Evolutionary conservation across 2,113 vertebrate species (phyloP), one percentile per base, ranked within the genome.

Genomic region (Ochotona curzoniae): DNA sequence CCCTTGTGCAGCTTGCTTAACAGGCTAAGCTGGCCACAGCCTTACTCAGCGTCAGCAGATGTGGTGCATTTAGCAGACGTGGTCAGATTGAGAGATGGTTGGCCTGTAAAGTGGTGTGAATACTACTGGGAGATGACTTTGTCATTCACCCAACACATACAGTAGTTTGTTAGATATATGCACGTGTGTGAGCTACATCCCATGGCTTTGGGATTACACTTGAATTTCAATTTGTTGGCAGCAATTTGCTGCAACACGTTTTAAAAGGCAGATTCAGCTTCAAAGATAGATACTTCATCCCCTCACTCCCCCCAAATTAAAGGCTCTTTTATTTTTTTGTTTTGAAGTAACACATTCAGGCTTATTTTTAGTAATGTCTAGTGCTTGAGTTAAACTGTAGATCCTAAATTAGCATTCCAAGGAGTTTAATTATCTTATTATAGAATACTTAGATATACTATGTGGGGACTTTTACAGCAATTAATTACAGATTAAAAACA

Each of bases 371-470:
- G 64, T 78, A 90, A 49, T 94, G 64, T 96, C 93, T 78, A 44
- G 11, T 83, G 95, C 95, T 96, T 95, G 93, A 94, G 88, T 97
- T 96, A 93, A 96, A 96, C 96, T 97, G 66, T 91, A 96, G 97
- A 97, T 98, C 95, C 96, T 93, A 96, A 94, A 96, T 96, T 75
- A 25, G 67, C 87, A 83, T 85, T 92, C 88, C 85, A 91, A 96
- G 75, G 67, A 94, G 93, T 94, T 95, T 96, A 98, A 96, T 98
- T 97, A 95, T 93, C 89, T 66, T 96, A 89, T 97, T 97, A 97
- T 80, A 87, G 95, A 97, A 96, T 95, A 89, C 94, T 94, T 97
- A 89, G 71, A 92, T 97, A 93, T 70, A 96, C 95, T 94, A 90
- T 80, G 17, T 93, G 96, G 96, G 97, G 90, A 95, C 57, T 88